These are phyloP conservation scores for Podiceps cristatus DNA, from an alignment of 2,113 vertebrate genomes.

Conservation along the genomic window DNA sequence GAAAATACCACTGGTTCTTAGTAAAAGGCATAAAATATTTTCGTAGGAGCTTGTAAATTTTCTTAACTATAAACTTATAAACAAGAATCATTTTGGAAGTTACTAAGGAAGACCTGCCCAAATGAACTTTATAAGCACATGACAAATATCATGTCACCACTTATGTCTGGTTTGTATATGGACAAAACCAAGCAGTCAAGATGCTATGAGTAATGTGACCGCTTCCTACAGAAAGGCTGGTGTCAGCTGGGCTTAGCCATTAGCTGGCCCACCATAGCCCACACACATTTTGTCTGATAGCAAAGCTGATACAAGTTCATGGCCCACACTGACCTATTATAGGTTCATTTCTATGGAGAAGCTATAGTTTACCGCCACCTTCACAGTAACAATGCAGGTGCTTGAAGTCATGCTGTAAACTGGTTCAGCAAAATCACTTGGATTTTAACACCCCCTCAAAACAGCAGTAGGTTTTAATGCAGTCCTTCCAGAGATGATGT, in stretches of 20 bases:
- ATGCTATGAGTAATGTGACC: fast-evolving
- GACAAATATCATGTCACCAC: not conserved
- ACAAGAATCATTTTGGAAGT: not conserved
- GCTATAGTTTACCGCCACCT: not conserved
- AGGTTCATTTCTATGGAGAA: not conserved
- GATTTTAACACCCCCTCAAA: not conserved
- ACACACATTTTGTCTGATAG: not conserved
- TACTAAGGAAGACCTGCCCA: not conserved
- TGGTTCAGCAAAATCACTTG: not conserved
- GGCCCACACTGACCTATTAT: not conserved
- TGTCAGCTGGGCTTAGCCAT: not conserved
- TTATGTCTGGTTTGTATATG: not conserved
- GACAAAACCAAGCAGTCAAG: not conserved
- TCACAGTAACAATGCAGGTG: fast-evolving
- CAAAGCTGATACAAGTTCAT: not conserved
- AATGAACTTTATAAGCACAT: not conserved
- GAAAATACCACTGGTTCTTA: not conserved
- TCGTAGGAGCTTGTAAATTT: not conserved
- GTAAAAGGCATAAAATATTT: not conserved
- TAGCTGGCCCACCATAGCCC: not conserved
- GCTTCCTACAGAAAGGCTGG: not conserved
- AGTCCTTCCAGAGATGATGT: not conserved
- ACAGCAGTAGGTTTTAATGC: not conserved
- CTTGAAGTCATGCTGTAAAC: not conserved
- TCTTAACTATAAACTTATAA: not conserved